These are phyloP conservation scores for Phrixothrix hirtus DNA, from an alignment of 2,888 invertebrate genomes.

Conservation along the genomic window DNA sequence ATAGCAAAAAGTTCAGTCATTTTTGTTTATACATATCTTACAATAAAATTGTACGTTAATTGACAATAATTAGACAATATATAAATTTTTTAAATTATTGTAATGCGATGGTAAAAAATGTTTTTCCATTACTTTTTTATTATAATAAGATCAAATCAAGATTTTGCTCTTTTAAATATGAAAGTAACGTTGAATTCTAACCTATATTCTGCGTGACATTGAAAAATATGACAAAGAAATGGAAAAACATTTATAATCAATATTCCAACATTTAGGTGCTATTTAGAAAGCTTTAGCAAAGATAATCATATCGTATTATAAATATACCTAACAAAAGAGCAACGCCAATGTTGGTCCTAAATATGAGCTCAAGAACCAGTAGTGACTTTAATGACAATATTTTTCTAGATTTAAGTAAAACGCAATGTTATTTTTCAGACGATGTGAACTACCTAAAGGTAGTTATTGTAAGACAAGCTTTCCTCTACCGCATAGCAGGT, in stretches of 20 bases:
- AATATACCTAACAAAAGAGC: conserved; percentile 20
- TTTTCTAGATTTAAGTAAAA: conserved; percentile 29
- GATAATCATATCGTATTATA: conserved; percentile 49
- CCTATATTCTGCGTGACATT: no score
- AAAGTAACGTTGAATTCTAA: no score
- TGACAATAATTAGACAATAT: conserved; percentile 30
- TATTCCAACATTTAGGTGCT: conserved; percentile 40
- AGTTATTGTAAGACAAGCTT: conserved; percentile 24
- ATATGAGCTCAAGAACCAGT: conserved; percentile 28
- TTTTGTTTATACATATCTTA: conserved; percentile 5
- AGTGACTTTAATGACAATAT: conserved; percentile 31
- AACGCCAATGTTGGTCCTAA: conserved; percentile 27
- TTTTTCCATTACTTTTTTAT: conserved; percentile 17
- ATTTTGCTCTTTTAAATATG: no score
- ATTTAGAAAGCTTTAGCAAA: conserved; percentile 49
- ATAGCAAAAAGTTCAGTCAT: conserved; percentile 4
- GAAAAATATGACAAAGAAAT: conserved; percentile 7
- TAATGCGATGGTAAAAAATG: conserved; percentile 16
- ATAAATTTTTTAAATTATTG: conserved; percentile 13
- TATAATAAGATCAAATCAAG: no score
- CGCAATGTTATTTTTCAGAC: conserved; percentile 27
- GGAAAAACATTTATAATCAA: conserved; percentile 15
- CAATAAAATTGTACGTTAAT: conserved; percentile 22
- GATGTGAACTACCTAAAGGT: conserved; percentile 15
- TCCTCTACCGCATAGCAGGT: conserved; percentile 41